Percentiles rank a stretch among this genome's conserved stretches.
Conservation (phyloP, 2,797 vertebrate species). For the Emys orbicularis region DNA sequence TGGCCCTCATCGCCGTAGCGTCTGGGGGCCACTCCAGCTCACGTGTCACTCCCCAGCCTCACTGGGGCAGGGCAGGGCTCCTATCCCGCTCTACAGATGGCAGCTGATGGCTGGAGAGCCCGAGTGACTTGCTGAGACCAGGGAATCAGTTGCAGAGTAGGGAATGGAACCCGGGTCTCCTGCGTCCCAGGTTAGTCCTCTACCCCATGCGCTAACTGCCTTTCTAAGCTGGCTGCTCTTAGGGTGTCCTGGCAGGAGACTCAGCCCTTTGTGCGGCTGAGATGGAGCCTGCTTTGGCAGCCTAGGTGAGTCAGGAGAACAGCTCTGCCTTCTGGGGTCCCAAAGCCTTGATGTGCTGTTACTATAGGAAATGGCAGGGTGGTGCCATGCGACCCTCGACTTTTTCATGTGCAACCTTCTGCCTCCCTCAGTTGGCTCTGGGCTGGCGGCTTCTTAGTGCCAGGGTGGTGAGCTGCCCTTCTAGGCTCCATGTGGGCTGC, state of each 20-base stretch:
- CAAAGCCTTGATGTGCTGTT: neutral
- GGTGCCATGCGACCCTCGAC: neutral
- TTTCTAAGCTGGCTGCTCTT: neutral
- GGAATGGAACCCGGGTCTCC: neutral
- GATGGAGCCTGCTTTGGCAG: neutral
- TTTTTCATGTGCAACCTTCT: neutral
- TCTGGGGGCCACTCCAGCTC: neutral
- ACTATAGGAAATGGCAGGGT: neutral
- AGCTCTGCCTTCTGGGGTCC: neutral
- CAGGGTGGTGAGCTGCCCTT: neutral
- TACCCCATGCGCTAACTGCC: neutral
- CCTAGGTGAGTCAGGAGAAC: neutral
- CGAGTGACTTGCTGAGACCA: neutral
- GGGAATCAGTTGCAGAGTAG: neutral
- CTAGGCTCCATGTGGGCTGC: neutral
- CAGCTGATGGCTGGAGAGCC: neutral
- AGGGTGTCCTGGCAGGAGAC: neutral
- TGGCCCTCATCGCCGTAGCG: neutral
- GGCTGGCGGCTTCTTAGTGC: neutral
- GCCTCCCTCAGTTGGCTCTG: neutral
- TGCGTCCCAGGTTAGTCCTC: neutral
- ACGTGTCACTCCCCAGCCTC: neutral
- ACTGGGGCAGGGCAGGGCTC: neutral
- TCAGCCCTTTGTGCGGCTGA: neutral
- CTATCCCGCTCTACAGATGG: neutral